Percentiles rank a stretch among this genome's conserved stretches.
Conservation (phyloP, 2,113 vertebrate species). For the Sinocyclocheilus maitianheensis region DNA sequence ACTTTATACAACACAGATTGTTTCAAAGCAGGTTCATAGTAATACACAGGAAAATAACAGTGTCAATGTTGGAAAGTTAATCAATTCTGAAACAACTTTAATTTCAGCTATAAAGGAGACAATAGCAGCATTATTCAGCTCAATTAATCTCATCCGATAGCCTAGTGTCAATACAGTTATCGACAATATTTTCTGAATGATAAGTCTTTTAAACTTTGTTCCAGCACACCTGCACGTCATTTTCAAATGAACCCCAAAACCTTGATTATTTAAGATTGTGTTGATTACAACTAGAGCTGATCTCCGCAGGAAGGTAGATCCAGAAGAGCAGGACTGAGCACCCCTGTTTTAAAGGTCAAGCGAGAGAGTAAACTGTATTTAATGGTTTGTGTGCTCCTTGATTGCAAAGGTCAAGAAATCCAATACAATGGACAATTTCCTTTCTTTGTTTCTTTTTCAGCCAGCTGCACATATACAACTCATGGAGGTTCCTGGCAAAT, state of each 20-base stretch:
- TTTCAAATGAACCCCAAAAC: not conserved
- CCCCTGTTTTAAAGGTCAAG: slow-evolving; percentile 31
- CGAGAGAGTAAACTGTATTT: slow-evolving; percentile 1
- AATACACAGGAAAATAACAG: not conserved
- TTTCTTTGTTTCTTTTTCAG: slow-evolving; percentile 21
- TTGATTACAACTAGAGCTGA: not conserved
- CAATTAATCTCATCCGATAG: not conserved
- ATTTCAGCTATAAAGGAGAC: not conserved
- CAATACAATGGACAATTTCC: not conserved
- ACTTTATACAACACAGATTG: no score
- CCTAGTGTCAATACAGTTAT: no score
- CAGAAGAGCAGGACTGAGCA: not conserved
- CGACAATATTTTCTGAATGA: not conserved
- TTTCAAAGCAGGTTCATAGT: not conserved
- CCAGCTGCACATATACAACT: not conserved
- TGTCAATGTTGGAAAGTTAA: not conserved
- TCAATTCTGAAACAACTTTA: not conserved
- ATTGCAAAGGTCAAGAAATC: slow-evolving; percentile 46
- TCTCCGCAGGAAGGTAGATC: not conserved
- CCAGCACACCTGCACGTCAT: not conserved
- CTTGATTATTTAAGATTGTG: not conserved
- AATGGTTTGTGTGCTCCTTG: slow-evolving; percentile 1
- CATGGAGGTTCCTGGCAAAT: slow-evolving; percentile 33
- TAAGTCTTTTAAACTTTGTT: not conserved
- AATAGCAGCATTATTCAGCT: not conserved